Base-by-base conservation (phyloP, 1,140 invertebrate species). In the Euwallacea fornicatus region DNA sequence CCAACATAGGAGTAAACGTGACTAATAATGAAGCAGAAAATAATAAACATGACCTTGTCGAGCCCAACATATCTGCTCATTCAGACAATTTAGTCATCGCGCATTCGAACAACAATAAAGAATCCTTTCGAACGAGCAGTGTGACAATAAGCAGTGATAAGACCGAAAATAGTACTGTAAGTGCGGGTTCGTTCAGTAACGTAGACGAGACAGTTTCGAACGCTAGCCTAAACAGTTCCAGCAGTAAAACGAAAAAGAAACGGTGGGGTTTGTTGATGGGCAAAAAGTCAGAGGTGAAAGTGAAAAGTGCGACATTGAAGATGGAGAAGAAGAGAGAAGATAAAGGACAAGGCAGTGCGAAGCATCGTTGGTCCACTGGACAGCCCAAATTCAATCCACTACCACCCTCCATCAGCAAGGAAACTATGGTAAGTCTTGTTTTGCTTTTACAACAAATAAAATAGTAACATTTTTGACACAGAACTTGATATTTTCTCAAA, bases 381-480 rank as follows among this genome's bases (percentile, higher is more conserved):
- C 80, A 88, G 33, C 86, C 86, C 42, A 87, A 88, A 67, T 83
- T 86, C n/a, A 86, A 89, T 74, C 88, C 89, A 0, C 81, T 91
- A 61, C 88, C 89, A 7, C 87, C 89, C 0, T 87, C 87, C 66
- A 90, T 90, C 76, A 90, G 88, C 76, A 91, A 91, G 83, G 90
- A 91, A 82, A 88, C 88, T 70, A 85, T 91, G 88, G 90, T 91
- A 80, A 84, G 82, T 73, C 15, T 46, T n/a, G 16, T 21, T 63
- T 16, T 54, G 44, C 43, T 56, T 50, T 50, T 50, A 50, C 6
- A 4, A 33, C 21, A 33, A 33, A 33, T n/a, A n/a, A 33, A 33
- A 33, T 33, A 33, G 4, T 33, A 33, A 33, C 21, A 33, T 33
- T 33, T 33, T 33, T 33, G 21, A 4, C 4, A 4, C 21, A 4